Percentiles rank a stretch among this genome's conserved stretches.
Conservation (phyloP, 2,888 invertebrate genomes). For the Leptura quadrifasciata region DNA sequence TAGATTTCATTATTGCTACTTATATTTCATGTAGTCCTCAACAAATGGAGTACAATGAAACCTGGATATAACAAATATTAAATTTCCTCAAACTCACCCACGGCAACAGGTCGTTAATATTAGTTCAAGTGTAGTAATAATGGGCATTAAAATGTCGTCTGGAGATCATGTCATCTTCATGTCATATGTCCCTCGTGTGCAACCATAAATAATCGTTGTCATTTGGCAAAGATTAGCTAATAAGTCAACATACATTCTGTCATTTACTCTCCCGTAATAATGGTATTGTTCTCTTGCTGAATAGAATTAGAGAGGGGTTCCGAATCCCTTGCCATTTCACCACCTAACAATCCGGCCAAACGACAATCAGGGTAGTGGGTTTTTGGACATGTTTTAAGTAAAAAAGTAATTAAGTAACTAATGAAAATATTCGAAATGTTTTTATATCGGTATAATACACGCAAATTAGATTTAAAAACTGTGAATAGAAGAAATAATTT, state of each 20-base stretch:
- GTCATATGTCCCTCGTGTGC: conserved; percentile 54
- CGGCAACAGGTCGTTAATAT: conserved; percentile 53
- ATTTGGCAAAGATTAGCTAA: conserved; percentile 71
- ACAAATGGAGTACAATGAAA: not conserved
- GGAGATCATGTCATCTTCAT: conserved; percentile 56
- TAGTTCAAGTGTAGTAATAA: conserved; percentile 47
- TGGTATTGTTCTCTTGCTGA: conserved; percentile 63
- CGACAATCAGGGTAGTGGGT: conserved; percentile 35
- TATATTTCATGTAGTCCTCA: not conserved
- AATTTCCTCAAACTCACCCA: conserved; percentile 27
- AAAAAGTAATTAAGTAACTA: not conserved
- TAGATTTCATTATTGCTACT: not conserved
- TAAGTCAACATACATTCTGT: conserved; percentile 72
- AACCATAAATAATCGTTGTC: conserved; percentile 71
- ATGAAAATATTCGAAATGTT: too few relatives aligned
- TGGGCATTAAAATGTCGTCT: conserved; percentile 57
- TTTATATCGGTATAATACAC: too few relatives aligned
- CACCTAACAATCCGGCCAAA: conserved; percentile 53
- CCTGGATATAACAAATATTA: conserved; percentile 2
- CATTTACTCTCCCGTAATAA: conserved; percentile 67
- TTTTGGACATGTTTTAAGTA: conserved; percentile 16
- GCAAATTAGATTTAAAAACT: too few relatives aligned
- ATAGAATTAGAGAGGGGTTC: conserved; percentile 37
- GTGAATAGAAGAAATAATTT: too few relatives aligned
- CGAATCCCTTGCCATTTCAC: conserved; percentile 36